Evolutionary conservation across 2,797 vertebrate genomes (phyloP).

Genomic region (Phoeniculus purpureus): DNA sequence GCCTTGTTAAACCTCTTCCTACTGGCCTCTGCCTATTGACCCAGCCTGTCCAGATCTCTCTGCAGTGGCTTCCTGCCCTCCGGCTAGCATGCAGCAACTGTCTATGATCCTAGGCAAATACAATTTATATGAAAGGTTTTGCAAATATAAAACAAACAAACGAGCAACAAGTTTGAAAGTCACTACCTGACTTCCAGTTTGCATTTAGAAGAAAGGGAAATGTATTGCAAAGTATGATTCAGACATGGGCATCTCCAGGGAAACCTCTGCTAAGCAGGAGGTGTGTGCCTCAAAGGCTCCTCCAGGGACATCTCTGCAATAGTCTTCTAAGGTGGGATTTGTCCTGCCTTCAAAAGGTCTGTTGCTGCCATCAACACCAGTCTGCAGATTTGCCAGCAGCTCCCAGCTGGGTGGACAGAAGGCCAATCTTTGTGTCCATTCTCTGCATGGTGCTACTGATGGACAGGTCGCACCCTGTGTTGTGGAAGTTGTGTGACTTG

Average conservation of each 20-base stretch:
- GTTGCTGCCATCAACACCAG: neutral
- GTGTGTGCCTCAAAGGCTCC: neutral
- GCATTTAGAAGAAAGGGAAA: neutral
- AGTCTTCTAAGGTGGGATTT: neutral
- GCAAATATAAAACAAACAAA: neutral
- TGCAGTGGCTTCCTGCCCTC: too few species aligned
- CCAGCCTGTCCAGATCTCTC: too few species aligned
- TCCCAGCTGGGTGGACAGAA: neutral
- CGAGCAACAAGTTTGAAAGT: neutral
- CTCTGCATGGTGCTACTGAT: neutral
- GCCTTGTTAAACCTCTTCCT: too few species aligned
- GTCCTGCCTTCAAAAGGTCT: neutral
- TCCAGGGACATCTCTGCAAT: neutral
- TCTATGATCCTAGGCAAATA: conserved; percentile 21
- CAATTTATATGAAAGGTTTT: conserved; percentile 1
- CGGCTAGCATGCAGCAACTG: neutral
- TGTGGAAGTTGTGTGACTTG: neutral
- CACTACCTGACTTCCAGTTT: neutral
- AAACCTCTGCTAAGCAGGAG: neutral
- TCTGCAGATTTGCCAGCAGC: neutral
- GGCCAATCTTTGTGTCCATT: neutral
- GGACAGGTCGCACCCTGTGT: neutral
- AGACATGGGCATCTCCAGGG: neutral
- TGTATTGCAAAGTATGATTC: neutral
- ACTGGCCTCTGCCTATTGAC: too few species aligned